Evolutionary conservation across 2,113 vertebrate species (phyloP).

Genomic region (Oxygymnocypris stewartii): DNA sequence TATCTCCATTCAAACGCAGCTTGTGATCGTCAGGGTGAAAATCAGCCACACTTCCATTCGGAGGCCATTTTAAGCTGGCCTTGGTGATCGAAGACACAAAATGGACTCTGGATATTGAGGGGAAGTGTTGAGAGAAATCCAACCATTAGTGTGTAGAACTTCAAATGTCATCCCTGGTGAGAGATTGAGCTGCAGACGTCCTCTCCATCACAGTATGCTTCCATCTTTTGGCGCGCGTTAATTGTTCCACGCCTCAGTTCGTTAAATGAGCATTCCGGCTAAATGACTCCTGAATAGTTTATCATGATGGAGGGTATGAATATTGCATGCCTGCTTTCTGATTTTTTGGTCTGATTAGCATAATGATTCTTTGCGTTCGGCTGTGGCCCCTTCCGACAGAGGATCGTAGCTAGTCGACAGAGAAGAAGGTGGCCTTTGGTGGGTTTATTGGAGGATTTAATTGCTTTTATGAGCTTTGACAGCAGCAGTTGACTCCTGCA

Average conservation of each 20-base stretch:
- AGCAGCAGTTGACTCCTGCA: neutral
- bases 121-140: conserved; percentile 38
- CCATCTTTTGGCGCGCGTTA: conserved; percentile 39
- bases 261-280: conserved; percentile 57
- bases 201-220: conserved; percentile 40
- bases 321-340: conserved; percentile 52
- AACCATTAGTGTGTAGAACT: conserved; percentile 34
- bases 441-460: conserved; percentile 41
- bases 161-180: conserved; percentile 38
- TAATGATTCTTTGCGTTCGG: conserved; percentile 40
- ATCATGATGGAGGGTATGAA: conserved; percentile 54
- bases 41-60: neutral
- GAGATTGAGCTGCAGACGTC: conserved; percentile 22
- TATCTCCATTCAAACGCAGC: conserved; percentile 22
- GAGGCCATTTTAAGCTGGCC: conserved; percentile 46
- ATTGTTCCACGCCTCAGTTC: conserved; percentile 58
- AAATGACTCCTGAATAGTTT: conserved; percentile 59
- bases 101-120: conserved; percentile 47
- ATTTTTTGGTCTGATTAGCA: conserved; percentile 44
- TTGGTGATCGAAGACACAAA: conserved; percentile 43
- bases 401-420: conserved; percentile 17
- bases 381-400: conserved; percentile 12
- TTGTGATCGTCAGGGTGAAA: conserved; percentile 3
- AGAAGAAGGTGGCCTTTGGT: neutral
- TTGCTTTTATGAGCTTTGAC: conserved; percentile 44